phyloP scores from a whole-genome alignment of 2,797 vertebrate species.

The Oceanodroma leucorhoa region DNA sequence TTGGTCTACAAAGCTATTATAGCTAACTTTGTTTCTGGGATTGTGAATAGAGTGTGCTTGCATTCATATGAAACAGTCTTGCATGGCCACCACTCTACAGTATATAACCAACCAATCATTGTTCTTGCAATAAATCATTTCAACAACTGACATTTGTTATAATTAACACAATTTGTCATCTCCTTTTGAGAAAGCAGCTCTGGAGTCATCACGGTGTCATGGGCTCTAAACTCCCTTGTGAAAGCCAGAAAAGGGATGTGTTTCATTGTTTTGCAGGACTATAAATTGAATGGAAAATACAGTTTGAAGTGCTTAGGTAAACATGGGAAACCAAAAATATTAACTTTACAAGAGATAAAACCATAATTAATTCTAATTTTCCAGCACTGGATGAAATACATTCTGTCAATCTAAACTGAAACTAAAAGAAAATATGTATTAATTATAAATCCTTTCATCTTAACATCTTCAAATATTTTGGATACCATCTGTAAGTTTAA shows the following conservation, averaged over 20 bases:
- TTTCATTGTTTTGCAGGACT: neutral
- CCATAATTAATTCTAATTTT: neutral
- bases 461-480: neutral
- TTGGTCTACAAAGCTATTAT: neutral
- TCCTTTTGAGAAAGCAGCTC: neutral
- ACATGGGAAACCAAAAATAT: neutral
- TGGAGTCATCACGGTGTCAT: neutral
- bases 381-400: neutral
- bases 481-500: neutral
- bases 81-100: neutral
- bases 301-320: neutral
- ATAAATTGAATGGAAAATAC: neutral
- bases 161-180: conserved; percentile 55
- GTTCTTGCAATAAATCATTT: conserved; percentile 45
- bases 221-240: neutral
- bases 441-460: neutral
- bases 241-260: neutral
- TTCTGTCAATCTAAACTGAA: neutral
- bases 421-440: neutral
- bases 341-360: neutral
- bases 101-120: neutral
- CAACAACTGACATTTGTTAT: conserved; percentile 22
- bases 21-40: neutral
- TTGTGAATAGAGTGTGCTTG: neutral
- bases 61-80: neutral